phyloP scores from a whole-genome alignment of 2,113 vertebrate genomes.

The Merops nubicus region DNA sequence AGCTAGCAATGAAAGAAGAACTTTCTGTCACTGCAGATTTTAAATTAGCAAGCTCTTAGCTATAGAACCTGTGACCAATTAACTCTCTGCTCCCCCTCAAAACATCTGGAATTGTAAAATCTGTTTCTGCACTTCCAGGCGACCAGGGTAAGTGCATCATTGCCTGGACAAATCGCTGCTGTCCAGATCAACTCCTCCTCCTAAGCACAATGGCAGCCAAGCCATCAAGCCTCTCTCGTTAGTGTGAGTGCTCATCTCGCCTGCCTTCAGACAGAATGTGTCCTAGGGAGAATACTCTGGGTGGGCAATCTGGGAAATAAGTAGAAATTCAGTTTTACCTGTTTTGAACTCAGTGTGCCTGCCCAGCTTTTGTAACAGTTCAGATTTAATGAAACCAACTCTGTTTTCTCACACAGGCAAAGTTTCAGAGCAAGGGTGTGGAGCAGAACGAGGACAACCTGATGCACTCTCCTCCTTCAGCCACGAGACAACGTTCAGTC shows the following conservation, averaged over 20 bases:
- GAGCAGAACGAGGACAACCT: background rate
- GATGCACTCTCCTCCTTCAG: background rate
- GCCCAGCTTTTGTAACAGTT: background rate
- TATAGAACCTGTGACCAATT: constrained; percentile 8
- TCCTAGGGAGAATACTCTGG: too few relatives aligned
- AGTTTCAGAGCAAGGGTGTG: background rate
- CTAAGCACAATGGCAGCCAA: background rate
- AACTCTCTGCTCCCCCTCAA: background rate
- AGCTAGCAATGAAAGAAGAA: background rate
- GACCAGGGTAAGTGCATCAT: background rate
- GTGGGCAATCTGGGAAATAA: background rate
- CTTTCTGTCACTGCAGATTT: background rate
- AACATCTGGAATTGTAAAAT: constrained; percentile 14
- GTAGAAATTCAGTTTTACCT: background rate
- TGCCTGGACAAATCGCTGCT: background rate
- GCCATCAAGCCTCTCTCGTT: background rate
- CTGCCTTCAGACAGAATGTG: background rate
- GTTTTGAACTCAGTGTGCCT: background rate
- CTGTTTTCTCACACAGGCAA: background rate
- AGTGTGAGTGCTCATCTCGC: background rate
- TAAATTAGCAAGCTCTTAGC: background rate
- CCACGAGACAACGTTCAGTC: rapidly evolving
- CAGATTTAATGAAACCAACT: background rate
- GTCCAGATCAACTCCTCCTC: background rate
- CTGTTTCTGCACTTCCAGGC: background rate